Evolutionary conservation across 1,140 invertebrate genomes (phyloP).

Genomic region (Nylanderia fulva): DNA sequence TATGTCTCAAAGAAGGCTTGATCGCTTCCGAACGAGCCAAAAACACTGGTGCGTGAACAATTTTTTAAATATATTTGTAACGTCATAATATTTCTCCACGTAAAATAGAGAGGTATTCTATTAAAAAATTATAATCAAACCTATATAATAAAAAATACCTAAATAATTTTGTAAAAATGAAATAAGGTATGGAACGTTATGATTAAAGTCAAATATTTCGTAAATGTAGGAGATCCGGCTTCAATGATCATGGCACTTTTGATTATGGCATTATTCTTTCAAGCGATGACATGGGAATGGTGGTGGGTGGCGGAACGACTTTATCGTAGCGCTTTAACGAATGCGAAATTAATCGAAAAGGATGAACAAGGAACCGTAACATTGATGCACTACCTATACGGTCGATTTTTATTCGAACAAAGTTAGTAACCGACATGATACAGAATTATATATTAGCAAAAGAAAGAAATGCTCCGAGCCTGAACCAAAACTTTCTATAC

Average conservation of each 20-base stretch:
- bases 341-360: conserved; percentile 81
- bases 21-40: conserved; percentile 82
- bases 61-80: background rate
- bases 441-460: too few species aligned
- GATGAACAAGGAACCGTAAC: conserved; percentile 84
- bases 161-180: background rate
- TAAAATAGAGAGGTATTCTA: background rate
- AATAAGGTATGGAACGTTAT: background rate
- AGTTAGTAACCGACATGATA: conserved; percentile 72
- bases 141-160: background rate
- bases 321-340: conserved; percentile 83
- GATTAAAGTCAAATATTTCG: background rate
- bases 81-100: background rate
- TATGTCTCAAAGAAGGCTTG: conserved; percentile 82
- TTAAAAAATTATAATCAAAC: background rate
- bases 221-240: conserved; percentile 79
- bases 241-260: conserved; percentile 83
- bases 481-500: too few species aligned
- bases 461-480: background rate
- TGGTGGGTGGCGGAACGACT: conserved; percentile 88
- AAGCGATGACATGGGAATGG: conserved; percentile 85
- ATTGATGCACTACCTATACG: conserved; percentile 86
- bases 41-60: conserved; percentile 7
- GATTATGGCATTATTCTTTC: conserved; percentile 83
- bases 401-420: conserved; percentile 86